Evolutionary conservation across 2,797 vertebrate species (phyloP).

Genomic region (Lagorchestes hirsutus): DNA sequence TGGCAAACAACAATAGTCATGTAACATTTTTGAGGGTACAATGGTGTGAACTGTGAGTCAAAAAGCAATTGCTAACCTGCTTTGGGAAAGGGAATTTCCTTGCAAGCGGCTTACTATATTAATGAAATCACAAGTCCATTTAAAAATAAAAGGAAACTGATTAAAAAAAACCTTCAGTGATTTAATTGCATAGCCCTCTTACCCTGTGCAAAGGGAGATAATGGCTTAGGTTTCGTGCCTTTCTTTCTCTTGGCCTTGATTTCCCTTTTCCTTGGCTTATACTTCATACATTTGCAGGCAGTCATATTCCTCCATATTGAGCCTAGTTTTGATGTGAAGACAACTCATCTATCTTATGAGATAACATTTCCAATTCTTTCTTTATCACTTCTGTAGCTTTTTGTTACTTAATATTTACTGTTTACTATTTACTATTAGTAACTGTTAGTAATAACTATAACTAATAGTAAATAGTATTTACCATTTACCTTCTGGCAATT

Average conservation of each 20-base stretch:
- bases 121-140: background rate
- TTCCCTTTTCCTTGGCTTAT: background rate
- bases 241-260: background rate
- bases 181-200: background rate
- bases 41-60: background rate
- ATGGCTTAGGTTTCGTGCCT: background rate
- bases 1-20: background rate
- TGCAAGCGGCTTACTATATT: background rate
- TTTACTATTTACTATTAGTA: background rate
- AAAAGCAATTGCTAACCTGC: background rate
- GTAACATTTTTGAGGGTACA: background rate
- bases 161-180: background rate
- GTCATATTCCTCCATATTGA: slow-evolving; percentile 31
- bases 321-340: background rate
- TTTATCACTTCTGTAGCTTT: slow-evolving; percentile 22
- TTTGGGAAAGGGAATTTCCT: background rate
- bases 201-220: background rate
- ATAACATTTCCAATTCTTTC: slow-evolving; percentile 28
- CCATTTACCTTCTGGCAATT: background rate
- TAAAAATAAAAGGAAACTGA: background rate
- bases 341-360: slow-evolving; percentile 45
- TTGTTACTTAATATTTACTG: background rate
- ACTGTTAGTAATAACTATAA: too few relatives aligned
- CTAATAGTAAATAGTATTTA: background rate
- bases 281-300: background rate